Evolutionary conservation across 2,797 vertebrate genomes (phyloP), one percentile per base, ranked within the genome.

Genomic region (Cirrhinus mrigala): DNA sequence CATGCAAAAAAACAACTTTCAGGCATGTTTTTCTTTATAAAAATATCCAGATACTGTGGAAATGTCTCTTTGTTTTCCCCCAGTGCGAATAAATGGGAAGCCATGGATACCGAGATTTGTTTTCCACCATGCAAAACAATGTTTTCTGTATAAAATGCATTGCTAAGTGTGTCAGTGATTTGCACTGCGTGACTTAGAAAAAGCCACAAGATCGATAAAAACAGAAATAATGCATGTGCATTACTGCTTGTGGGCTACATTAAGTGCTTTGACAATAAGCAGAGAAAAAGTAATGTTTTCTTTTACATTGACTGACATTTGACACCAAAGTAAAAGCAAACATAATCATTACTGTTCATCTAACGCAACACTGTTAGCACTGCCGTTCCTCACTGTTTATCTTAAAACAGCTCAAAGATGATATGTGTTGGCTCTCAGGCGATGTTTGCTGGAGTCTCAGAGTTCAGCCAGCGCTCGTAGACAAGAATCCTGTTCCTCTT

Each of bases 371-470:
- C 40, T 24, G 24, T 46, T 10, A 52, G 27, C 29, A 29, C 22
- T 64, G 15, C 44, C 48, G 20, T 78, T 60, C 56, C 15, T 46
- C 37, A 24, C 0, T 27, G 37, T 58, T 52, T 52, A 64, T 66
- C 60, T 68, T 22, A 50, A 83, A 75, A 18, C 81, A 76, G 29
- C 22, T 6, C 29, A 52, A n/a, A 48, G 71, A 68, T 24, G 62
- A 75, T 12, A 12, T 29, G 16, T 74, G 56, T 68, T 20, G 37
- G 58, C 18, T 33, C 44, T 74, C 70, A 15, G 48, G 58, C 18
- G 14, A 64, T 54, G 54, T 79, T 85, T 71, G 14, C 40, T 24
- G 22, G 24, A 73, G 44, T 73, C 64, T 79, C 64, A 70, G 64
- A 22, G 64, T 50, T 79, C 58, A 85, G 24, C 40, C 48, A 29